Evolutionary conservation across 2,888 invertebrate species (phyloP).

Genomic region (Megastigmus dorsalis): DNA sequence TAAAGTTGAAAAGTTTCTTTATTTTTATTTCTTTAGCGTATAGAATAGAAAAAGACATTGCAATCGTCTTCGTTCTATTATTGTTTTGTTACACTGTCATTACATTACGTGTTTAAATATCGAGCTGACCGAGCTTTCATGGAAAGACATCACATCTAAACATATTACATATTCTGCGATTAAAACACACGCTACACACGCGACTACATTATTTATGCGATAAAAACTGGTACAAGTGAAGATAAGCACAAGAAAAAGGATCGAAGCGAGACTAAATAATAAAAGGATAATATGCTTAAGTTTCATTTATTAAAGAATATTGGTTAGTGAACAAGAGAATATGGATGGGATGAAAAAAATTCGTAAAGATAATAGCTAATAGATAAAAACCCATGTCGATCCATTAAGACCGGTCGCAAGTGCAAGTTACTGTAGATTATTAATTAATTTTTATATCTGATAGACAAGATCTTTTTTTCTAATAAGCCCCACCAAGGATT

Average conservation of each 20-base stretch:
- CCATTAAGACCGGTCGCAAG: slow-evolving; percentile 26
- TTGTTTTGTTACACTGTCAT: too few relatives aligned
- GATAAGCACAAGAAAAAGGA: too few relatives aligned
- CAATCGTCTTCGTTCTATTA: slow-evolving; percentile 17
- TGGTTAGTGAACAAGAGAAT: too few relatives aligned
- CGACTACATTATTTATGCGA: too few relatives aligned
- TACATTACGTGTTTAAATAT: slow-evolving; percentile 33
- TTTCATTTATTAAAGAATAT: slow-evolving; percentile 46
- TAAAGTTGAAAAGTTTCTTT: too few relatives aligned
- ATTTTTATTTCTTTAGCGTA: slow-evolving; percentile 14
- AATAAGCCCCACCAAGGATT: slow-evolving; percentile 46
- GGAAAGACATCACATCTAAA: slow-evolving; percentile 37
- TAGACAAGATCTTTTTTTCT: slow-evolving; percentile 33
- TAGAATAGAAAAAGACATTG: slow-evolving; percentile 30
- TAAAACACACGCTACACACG: slow-evolving; percentile 33
- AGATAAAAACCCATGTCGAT: slow-evolving; percentile 32
- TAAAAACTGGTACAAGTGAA: too few relatives aligned
- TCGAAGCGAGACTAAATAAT: slow-evolving; percentile 38
- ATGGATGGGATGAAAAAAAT: slow-evolving; percentile 34
- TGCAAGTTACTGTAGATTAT: slow-evolving; percentile 45
- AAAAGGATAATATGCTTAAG: slow-evolving; percentile 49
- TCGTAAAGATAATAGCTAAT: slow-evolving; percentile 9
- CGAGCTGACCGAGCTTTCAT: slow-evolving; percentile 34
- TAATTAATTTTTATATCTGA: slow-evolving; percentile 31
- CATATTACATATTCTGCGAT: too few relatives aligned